Evolutionary conservation across 2,113 vertebrate genomes (phyloP).

Genomic region (Colius striatus): DNA sequence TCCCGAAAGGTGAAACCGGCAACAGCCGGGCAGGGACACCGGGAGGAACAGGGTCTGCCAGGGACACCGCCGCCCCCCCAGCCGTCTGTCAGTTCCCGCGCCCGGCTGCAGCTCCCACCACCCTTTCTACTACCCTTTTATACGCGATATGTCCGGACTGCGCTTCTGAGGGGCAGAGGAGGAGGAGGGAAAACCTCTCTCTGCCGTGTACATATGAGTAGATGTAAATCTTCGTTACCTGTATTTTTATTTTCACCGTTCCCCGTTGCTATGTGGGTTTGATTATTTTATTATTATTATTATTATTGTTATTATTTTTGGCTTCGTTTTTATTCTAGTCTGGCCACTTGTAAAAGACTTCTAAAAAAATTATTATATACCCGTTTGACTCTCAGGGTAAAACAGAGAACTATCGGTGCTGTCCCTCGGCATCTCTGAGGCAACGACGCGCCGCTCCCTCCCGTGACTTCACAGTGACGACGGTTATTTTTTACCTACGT

Average conservation of each 20-base stretch:
- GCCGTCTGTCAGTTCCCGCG: too few species aligned
- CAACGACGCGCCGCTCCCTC: not conserved
- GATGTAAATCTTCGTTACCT: slow-evolving; percentile 46
- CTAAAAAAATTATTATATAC: not conserved
- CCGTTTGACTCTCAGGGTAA: slow-evolving; percentile 72
- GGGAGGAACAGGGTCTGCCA: not conserved
- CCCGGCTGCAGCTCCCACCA: not conserved
- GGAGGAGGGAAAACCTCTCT: not conserved
- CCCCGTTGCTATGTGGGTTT: slow-evolving; percentile 10
- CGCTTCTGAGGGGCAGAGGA: not conserved
- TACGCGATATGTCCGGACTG: not conserved
- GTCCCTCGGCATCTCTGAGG: not conserved
- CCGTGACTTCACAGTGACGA: slow-evolving; percentile 13
- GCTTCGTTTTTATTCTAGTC: not conserved
- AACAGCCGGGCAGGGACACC: not conserved
- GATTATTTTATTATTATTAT: not conserved
- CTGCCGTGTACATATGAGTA: slow-evolving; percentile 45
- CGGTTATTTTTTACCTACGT: not conserved
- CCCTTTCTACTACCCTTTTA: slow-evolving; percentile 3
- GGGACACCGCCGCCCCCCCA: not conserved
- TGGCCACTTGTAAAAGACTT: slow-evolving; percentile 17
- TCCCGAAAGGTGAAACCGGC: not conserved
- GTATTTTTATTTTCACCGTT: slow-evolving; percentile 8
- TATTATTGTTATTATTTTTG: not conserved
- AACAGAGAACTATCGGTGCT: slow-evolving; percentile 1